Percentiles rank a stretch among this genome's conserved stretches.
These are phyloP conservation scores for Brachionus koreanus DNA, from an alignment of 1,140 invertebrate species.

Conservation along the genomic window DNA sequence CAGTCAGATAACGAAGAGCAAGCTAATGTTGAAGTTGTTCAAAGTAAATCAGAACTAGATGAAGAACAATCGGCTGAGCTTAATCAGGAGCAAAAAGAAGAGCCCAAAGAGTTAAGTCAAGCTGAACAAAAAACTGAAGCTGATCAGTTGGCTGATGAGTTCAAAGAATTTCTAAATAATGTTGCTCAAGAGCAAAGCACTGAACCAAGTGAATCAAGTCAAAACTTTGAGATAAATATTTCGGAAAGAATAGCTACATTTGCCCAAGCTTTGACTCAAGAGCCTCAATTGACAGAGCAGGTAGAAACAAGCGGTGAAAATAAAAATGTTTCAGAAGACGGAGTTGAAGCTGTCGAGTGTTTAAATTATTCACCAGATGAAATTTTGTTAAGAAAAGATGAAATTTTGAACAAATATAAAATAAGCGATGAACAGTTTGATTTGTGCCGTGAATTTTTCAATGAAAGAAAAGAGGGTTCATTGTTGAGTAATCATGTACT, in stretches of 20 bases:
- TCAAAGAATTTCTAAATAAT: neutral
- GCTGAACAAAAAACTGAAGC: too few relatives aligned
- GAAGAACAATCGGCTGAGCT: neutral
- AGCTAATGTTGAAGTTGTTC: neutral
- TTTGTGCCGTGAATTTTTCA: conserved; percentile 21
- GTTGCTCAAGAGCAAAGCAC: neutral
- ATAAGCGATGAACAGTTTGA: conserved; percentile 22
- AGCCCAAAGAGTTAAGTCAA: neutral
- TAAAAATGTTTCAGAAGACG: neutral
- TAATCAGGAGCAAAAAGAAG: neutral
- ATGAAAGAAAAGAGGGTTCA: neutral
- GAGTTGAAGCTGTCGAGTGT: neutral
- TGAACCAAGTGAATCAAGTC: neutral
- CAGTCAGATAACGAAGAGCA: neutral
- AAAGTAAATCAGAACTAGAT: neutral
- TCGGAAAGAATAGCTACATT: neutral
- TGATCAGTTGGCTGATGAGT: neutral
- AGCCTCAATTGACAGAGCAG: neutral
- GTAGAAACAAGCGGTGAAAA: neutral
- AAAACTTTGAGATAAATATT: neutral
- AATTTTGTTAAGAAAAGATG: neutral
- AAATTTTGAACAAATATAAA: conserved; percentile 29
- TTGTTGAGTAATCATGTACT: neutral
- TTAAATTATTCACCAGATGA: neutral
- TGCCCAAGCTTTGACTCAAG: neutral